Base-by-base conservation (phyloP, 2,113 vertebrate species). In the Xenopus laevis region DNA sequence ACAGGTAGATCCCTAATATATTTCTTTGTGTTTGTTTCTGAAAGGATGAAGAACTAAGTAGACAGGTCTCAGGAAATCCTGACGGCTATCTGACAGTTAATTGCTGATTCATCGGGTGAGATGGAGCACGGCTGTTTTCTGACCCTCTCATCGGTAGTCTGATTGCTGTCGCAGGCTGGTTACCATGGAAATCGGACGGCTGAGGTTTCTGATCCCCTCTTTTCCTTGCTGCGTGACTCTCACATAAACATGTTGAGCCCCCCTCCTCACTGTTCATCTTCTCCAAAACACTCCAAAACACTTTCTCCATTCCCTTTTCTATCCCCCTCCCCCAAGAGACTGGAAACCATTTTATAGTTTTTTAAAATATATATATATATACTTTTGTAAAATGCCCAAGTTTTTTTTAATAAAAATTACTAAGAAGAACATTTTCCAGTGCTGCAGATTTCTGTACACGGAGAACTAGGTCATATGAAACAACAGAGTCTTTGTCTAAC, bases 171-270 rank as follows among this genome's bases (percentile, higher is more conserved):
- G 50, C 65, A 62, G 65, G 69, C 74, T 62, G 52, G 74, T 76
- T 76, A 55, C 74, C 74, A 76, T 70, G 74, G 74, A 76, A 76
- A 76, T 68, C 52, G 62, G 66, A 59, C 40, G 59, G 33, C 53
- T 70, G 50, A 76, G 69, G 66, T 70, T 76, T 70, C 59, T 57
- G 74, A 76, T 69, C 60, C 65, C 44, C 15, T 62, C 16, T 18
- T 12, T n/a, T 8, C 27, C 23, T 11, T 27, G n/a, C 59, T 40
- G 16, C 12, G 60, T 61, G 57, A 67, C 30, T 69, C 64, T 68
- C 74, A 76, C 66, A 76, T 18, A 66, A 63, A 70, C 61, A 30
- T 30, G 11, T 63, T 8, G 10, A 15, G 10, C 21, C 23, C 61
- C 71, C 50, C 60, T 44, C 23, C 1, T 27, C 71, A 46, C 71